A percentile compares a stretch with the other conserved stretches of the same genome.
Evolutionary conservation across 1,140 invertebrate genomes (phyloP).

Genomic region (Trinorchestia longiramus): DNA sequence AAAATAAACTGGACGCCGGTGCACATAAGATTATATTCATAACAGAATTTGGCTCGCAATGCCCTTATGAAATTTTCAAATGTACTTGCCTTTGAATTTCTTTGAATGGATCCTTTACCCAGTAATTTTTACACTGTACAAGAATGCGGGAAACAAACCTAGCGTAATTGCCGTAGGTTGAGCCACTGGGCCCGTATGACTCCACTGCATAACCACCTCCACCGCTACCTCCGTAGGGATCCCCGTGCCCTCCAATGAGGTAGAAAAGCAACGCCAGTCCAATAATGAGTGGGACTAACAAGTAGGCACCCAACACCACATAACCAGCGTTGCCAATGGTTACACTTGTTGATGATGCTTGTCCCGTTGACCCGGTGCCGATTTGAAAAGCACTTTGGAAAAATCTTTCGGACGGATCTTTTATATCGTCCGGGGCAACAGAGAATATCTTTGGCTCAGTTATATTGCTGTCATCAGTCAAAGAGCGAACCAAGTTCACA

Average conservation of each 20-base stretch:
- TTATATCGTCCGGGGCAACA: not conserved
- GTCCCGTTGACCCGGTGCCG: not conserved
- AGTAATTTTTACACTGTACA: slow-evolving; percentile 3
- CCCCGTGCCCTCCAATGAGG: slow-evolving; percentile 57
- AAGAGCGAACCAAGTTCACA: not conserved
- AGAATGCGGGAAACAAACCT: not conserved
- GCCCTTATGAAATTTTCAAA: slow-evolving; percentile 20
- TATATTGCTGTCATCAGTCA: not conserved
- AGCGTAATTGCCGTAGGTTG: slow-evolving; percentile 43
- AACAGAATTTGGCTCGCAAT: slow-evolving; percentile 47
- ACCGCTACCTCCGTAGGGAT: slow-evolving; percentile 7
- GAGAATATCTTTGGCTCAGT: not conserved
- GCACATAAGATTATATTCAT: not conserved
- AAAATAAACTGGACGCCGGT: not conserved
- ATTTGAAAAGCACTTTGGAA: slow-evolving; percentile 40
- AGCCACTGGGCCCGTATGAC: not conserved
- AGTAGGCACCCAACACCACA: slow-evolving; percentile 53
- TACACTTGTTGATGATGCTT: slow-evolving; percentile 15
- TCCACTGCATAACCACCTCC: not conserved
- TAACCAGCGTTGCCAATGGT: slow-evolving; percentile 56
- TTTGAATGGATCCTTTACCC: not conserved
- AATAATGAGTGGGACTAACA: slow-evolving; percentile 56
- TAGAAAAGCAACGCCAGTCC: slow-evolving; percentile 57
- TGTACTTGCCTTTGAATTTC: not conserved
- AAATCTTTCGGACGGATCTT: slow-evolving; percentile 24